Percentiles rank a stretch among this genome's conserved stretches.
Conservation (phyloP, 2,888 invertebrate species). For the Octonoba sinensis region DNA sequence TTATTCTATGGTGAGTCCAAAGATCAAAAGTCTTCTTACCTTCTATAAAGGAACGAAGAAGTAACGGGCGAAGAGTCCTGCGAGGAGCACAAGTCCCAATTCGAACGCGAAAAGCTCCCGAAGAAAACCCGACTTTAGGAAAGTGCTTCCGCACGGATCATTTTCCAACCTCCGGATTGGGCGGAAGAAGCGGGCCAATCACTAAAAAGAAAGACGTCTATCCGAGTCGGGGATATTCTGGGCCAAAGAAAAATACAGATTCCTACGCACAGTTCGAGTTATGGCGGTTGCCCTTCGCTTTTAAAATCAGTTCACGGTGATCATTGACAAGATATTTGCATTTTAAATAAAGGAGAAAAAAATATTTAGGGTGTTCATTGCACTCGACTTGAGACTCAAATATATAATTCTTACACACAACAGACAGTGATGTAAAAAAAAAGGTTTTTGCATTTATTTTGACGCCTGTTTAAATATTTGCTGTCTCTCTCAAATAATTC, state of each 20-base stretch:
- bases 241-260: constrained; percentile 34
- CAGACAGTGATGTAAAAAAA: no score
- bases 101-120: constrained; percentile 57
- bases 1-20: no score
- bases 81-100: constrained; percentile 31
- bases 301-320: neutral
- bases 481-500: no score
- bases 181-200: constrained; percentile 36
- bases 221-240: constrained; percentile 23
- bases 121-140: constrained; percentile 50
- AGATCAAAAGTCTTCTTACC: constrained; percentile 26
- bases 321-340: neutral
- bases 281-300: constrained; percentile 43
- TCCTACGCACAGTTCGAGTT: constrained; percentile 19
- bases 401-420: no score
- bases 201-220: constrained; percentile 12
- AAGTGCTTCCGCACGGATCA: constrained; percentile 39
- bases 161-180: constrained; percentile 48
- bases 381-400: neutral
- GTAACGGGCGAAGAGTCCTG: constrained; percentile 34
- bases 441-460: no score
- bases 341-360: no score
- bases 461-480: no score
- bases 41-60: constrained; percentile 48
- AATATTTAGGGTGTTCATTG: neutral